phyloP scores from a whole-genome alignment of 2,797 vertebrate genomes.

The Siniperca undulata region DNA sequence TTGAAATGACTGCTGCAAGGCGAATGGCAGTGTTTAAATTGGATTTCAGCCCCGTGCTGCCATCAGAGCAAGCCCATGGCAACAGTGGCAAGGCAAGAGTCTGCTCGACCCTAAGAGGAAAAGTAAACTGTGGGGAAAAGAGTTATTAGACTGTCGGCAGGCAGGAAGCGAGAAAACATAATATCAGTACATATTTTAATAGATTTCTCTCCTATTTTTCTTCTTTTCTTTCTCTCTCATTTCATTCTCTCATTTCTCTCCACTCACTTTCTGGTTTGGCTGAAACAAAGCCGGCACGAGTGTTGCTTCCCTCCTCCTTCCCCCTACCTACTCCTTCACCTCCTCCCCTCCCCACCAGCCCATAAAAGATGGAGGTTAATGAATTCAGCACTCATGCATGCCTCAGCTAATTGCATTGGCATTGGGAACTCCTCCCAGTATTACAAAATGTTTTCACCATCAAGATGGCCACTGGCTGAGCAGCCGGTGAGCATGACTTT shows the following conservation, averaged over 20 bases:
- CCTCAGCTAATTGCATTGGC: conserved; percentile 81
- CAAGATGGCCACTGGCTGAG: conserved; percentile 72
- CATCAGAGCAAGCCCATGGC: conserved; percentile 57
- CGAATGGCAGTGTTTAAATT: conserved; percentile 60
- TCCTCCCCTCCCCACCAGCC: conserved; percentile 43
- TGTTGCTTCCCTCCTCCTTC: conserved; percentile 35
- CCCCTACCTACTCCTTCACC: conserved; percentile 5
- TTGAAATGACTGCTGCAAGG: conserved; percentile 49
- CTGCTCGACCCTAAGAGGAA: conserved; percentile 40
- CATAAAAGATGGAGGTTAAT: conserved; percentile 84
- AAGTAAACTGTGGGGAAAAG: conserved; percentile 42
- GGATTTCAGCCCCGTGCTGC: conserved; percentile 57
- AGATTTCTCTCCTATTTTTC: conserved; percentile 13
- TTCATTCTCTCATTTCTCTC: conserved; percentile 29
- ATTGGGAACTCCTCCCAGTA: conserved; percentile 76
- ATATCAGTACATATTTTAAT: conserved; percentile 30
- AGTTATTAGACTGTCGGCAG: conserved; percentile 33
- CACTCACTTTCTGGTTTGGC: conserved; percentile 16
- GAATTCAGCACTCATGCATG: conserved; percentile 78
- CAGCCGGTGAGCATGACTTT: conserved; percentile 23
- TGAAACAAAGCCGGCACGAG: conserved; percentile 62
- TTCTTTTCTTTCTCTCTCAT: conserved; percentile 30
- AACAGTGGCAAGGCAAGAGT: conserved; percentile 53
- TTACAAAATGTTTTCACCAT: conserved; percentile 69
- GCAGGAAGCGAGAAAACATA: conserved; percentile 4